Conservation (phyloP, 53 echinoderm and acorn worm species). For the Patiria pectinifera region DNA sequence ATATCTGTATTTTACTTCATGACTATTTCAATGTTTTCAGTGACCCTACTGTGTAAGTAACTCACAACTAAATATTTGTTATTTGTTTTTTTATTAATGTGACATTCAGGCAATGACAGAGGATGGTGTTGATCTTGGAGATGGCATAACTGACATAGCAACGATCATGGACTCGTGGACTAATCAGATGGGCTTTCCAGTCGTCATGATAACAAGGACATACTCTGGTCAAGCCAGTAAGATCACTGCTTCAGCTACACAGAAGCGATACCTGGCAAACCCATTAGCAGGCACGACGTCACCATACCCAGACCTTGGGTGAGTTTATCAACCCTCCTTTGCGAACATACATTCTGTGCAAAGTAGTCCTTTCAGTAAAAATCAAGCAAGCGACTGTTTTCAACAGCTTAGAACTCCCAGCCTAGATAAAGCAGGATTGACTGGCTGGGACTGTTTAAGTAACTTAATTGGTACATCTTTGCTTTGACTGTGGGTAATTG, state of each 20-base stretch:
- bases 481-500: too few relatives aligned
- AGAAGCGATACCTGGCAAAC: slow-evolving; percentile 83
- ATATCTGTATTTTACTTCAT: not conserved
- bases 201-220: slow-evolving; percentile 70
- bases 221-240: slow-evolving; percentile 46
- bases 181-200: slow-evolving; percentile 91
- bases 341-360: too few relatives aligned
- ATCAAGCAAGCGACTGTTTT: too few relatives aligned
- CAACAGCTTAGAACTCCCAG: too few relatives aligned
- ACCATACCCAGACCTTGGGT: slow-evolving; percentile 80
- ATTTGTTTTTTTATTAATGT: not conserved
- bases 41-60: too few relatives aligned
- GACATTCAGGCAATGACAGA: slow-evolving; percentile 73
- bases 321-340: slow-evolving; percentile 16
- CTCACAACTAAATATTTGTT: too few relatives aligned
- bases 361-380: too few relatives aligned
- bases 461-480: too few relatives aligned
- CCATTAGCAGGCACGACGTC: slow-evolving; percentile 64
- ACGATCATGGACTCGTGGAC: slow-evolving; percentile 95
- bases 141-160: slow-evolving; percentile 66
- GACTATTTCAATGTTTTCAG: too few relatives aligned
- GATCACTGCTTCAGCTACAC: slow-evolving; percentile 62
- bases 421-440: too few relatives aligned
- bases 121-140: slow-evolving; percentile 60
- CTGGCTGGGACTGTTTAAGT: too few relatives aligned